A percentile compares a stretch with the other conserved stretches of the same genome.
These are phyloP conservation scores for Idaea dimidiata DNA, from an alignment of 2,888 invertebrate genomes.

Conservation along the genomic window DNA sequence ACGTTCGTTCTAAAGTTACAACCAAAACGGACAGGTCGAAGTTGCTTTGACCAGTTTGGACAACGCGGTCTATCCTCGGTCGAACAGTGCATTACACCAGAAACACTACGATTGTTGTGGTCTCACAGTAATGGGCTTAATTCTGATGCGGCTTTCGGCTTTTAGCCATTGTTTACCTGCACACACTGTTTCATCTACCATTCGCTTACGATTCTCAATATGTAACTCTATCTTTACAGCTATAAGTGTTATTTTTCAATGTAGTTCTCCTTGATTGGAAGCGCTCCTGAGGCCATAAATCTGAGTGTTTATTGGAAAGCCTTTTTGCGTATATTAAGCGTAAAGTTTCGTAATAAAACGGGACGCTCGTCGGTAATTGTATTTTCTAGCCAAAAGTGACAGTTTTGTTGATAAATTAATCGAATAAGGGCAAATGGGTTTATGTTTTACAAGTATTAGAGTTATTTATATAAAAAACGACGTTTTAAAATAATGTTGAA, in stretches of 20 bases:
- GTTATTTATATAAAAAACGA: neutral
- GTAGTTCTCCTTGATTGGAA: neutral
- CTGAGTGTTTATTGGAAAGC: constrained; percentile 19
- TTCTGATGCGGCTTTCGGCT: constrained; percentile 75
- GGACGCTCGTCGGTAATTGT: constrained; percentile 13
- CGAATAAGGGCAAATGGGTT: neutral
- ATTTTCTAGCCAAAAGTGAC: constrained; percentile 13
- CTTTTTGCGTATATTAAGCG: constrained; percentile 9
- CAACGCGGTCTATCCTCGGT: constrained; percentile 24
- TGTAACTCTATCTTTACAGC: neutral
- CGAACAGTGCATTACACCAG: constrained; percentile 61
- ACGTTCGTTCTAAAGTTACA: constrained; percentile 24
- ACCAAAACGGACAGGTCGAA: constrained; percentile 20
- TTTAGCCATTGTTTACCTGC: constrained; percentile 76
- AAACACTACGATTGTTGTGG: constrained; percentile 66
- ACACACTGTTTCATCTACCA: constrained; percentile 30
- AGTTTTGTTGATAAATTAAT: constrained; percentile 15
- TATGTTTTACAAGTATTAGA: constrained; percentile 17
- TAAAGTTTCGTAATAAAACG: constrained; percentile 10
- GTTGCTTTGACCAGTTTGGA: neutral
- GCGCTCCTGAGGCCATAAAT: constrained; percentile 20
- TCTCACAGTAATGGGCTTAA: constrained; percentile 71
- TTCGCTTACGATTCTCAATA: neutral
- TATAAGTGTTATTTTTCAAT: neutral
- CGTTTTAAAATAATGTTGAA: no score